Evolutionary conservation across 2,888 invertebrate species (phyloP).

Genomic region (Bembecia ichneumoniformis): DNA sequence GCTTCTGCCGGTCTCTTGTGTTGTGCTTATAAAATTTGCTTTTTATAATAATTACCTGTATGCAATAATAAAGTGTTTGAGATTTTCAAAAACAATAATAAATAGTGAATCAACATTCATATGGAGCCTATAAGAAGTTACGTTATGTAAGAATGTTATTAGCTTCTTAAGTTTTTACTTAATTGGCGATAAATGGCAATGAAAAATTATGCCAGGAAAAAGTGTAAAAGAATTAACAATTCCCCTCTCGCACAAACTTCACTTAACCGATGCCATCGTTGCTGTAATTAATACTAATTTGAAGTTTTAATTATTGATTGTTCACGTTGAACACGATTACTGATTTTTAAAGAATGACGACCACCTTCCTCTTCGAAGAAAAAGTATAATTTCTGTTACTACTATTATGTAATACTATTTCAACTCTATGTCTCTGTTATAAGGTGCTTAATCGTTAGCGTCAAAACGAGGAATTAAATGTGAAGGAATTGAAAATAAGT

Average conservation of each 20-base stretch:
- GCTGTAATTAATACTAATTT: constrained; percentile 67
- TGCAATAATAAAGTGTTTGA: no score
- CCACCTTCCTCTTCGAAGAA: constrained; percentile 42
- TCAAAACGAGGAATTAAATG: constrained; percentile 11
- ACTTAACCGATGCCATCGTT: constrained; percentile 55
- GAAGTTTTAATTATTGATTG: constrained; percentile 62
- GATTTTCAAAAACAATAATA: no score
- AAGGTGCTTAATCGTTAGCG: background rate
- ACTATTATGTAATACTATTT: constrained; percentile 25
- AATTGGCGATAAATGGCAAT: no score
- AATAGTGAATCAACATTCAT: no score
- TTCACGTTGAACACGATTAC: constrained; percentile 42
- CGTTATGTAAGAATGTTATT: no score
- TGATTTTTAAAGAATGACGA: constrained; percentile 45
- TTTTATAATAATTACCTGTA: no score
- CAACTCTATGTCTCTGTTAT: background rate
- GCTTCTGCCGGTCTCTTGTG: background rate
- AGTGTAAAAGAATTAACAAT: constrained; percentile 31
- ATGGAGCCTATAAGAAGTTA: no score
- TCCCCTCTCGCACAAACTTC: constrained; percentile 46
- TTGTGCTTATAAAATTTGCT: no score
- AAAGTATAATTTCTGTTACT: constrained; percentile 23
- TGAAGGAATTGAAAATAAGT: constrained; percentile 41
- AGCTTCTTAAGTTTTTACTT: no score
- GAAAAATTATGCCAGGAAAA: no score